These are phyloP conservation scores for Dallia pectoralis DNA, from an alignment of 2,797 vertebrate genomes.

Conservation along the genomic window DNA sequence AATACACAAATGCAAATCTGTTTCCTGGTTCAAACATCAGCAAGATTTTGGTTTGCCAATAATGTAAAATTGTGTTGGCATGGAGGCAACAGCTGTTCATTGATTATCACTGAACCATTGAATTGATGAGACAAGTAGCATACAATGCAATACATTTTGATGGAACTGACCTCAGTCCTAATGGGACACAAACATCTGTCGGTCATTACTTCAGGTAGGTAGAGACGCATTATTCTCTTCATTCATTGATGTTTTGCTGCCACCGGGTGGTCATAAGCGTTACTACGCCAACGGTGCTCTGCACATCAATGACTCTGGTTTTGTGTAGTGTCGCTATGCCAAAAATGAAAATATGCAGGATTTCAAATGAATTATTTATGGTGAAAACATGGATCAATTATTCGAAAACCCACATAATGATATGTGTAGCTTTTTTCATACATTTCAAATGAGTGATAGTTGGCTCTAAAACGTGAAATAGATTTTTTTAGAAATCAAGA, in stretches of 20 bases:
- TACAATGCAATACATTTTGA: background rate
- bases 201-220: background rate
- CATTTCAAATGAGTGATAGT: no score
- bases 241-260: conserved; percentile 54
- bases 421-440: no score
- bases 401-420: no score
- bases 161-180: background rate
- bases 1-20: background rate
- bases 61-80: background rate
- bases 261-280: conserved; percentile 51
- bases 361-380: no score
- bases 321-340: no score
- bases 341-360: background rate
- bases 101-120: background rate
- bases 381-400: no score
- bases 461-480: no score
- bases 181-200: background rate
- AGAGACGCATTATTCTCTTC: background rate
- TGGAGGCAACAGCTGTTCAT: background rate
- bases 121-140: background rate
- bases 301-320: background rate
- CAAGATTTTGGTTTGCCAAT: background rate
- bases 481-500: no score
- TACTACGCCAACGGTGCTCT: background rate
- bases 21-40: background rate